Conservation (phyloP, 2,888 invertebrate species). For the Strigamia maritima region DNA sequence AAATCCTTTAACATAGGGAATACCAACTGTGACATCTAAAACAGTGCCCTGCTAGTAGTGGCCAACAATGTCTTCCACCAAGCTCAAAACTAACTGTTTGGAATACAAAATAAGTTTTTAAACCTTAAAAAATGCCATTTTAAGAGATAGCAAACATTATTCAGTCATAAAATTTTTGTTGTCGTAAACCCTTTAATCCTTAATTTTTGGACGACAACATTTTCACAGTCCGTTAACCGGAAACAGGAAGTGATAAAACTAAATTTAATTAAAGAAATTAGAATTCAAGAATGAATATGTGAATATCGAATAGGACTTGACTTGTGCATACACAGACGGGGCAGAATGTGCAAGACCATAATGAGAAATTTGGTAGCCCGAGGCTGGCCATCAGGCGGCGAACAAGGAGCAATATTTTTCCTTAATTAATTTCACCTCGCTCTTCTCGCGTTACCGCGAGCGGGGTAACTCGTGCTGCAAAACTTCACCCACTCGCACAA, state of each 20-base stretch:
- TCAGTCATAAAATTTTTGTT: too few species aligned
- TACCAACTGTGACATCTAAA: too few species aligned
- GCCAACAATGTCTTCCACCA: too few species aligned
- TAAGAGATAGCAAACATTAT: too few species aligned
- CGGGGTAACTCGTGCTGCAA: constrained; percentile 7
- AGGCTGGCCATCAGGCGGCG: constrained; percentile 20
- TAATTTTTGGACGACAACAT: too few species aligned
- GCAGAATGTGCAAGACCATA: constrained; percentile 2
- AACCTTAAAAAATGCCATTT: too few species aligned
- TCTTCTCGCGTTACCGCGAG: not conserved
- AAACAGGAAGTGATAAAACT: not conserved
- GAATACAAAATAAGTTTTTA: too few species aligned
- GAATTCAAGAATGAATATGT: not conserved
- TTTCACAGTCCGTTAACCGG: too few species aligned
- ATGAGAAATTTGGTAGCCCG: not conserved
- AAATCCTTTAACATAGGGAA: too few species aligned
- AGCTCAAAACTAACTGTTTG: too few species aligned
- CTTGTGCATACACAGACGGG: not conserved
- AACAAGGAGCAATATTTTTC: constrained; percentile 19
- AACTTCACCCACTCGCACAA: constrained; percentile 20
- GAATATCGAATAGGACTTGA: not conserved
- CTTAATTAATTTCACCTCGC: constrained; percentile 23
- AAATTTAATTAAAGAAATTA: not conserved
- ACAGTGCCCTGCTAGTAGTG: too few species aligned
- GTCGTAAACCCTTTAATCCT: too few species aligned